Evolutionary conservation across 30 jellyfish, hydroid and myxozoan species (phyloP).

Genomic region (Hydractinia symbiolongicarpus): DNA sequence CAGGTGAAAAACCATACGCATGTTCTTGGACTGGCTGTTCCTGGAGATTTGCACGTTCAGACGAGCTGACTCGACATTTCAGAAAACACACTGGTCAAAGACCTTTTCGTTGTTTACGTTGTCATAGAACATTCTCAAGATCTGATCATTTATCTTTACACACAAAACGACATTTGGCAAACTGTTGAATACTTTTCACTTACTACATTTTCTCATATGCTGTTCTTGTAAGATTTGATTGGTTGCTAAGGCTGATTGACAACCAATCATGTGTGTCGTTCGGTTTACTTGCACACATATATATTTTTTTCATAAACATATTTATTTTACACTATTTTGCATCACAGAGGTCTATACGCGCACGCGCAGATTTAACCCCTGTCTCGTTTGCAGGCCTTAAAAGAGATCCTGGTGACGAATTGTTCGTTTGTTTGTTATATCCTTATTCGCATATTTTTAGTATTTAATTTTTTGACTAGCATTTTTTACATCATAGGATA

Average conservation of each 20-base stretch:
- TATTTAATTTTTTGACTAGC: too few relatives aligned
- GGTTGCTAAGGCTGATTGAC: neutral
- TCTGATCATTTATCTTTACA: slow-evolving; percentile 94
- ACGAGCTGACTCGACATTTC: slow-evolving; percentile 94
- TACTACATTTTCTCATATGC: neutral
- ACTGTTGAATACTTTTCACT: neutral
- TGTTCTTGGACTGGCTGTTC: slow-evolving; percentile 98
- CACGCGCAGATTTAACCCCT: too few relatives aligned
- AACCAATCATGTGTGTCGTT: too few relatives aligned
- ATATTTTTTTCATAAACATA: too few relatives aligned
- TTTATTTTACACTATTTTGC: too few relatives aligned
- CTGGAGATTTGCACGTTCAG: slow-evolving; percentile 98
- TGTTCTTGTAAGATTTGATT: neutral
- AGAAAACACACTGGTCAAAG: slow-evolving; percentile 96
- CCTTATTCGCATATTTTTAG: too few relatives aligned
- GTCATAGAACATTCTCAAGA: slow-evolving; percentile 90
- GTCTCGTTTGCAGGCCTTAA: too few relatives aligned
- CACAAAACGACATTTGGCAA: slow-evolving; percentile 75
- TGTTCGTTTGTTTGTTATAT: too few relatives aligned
- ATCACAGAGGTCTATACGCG: too few relatives aligned
- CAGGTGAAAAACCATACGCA: slow-evolving; percentile 93
- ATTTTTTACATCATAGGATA: too few relatives aligned
- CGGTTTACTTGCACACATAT: too few relatives aligned
- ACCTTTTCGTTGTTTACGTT: slow-evolving; percentile 86
- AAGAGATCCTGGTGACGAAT: too few relatives aligned